Base-by-base conservation (phyloP, 2,888 invertebrate genomes). In the Athalia rosae region DNA sequence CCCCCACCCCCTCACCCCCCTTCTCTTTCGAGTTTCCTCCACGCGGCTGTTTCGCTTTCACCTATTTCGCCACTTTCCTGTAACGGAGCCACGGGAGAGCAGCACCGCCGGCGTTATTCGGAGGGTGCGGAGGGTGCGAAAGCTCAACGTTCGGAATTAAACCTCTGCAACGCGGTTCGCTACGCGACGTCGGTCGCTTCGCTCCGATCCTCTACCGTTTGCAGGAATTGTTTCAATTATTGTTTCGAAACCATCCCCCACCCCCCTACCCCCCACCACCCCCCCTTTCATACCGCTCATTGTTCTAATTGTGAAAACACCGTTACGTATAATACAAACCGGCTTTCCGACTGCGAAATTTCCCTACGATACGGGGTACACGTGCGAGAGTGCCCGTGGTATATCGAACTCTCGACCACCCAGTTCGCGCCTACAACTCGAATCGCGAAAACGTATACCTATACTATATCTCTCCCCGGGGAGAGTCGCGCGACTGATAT, bases 131-230 rank as follows among this genome's bases (percentile, higher is more conserved):
- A 28, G 28, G 28, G 28, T 28, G 28, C 28, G 6, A 48, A 48
- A 66, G 15, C 67, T 67, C 9, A n/a, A n/a, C 67, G 48, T 50
- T 45, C n/a, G 71, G 45, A 71, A 71, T 71, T 43, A 71, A 71
- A 58, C 71, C 71, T 53, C 53, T 53, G 53, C 53, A 8, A 8
- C 53, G 53, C 53, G 53, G 53, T n/a, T n/a, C 8, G 53, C n/a
- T 53, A 8, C 64, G 47, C 64, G 11, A 28, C 28, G 11, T 28
- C 3, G 5, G 28, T 13, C 4, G 9, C 9, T 13, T 11, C 28
- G 15, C 3, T 4, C 3, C 28, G 11, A 9, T 28, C 9, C 67
- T 50, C 47, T 53, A 11, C n/a, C 8, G 28, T 28, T 28, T 28
- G 28, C 3, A n/a, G 53, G 53, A 28, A 67, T 67, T 53, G 67